These are phyloP conservation scores for Pteropus alecto DNA, from an alignment of 2,113 vertebrate species.

Conservation along the genomic window DNA sequence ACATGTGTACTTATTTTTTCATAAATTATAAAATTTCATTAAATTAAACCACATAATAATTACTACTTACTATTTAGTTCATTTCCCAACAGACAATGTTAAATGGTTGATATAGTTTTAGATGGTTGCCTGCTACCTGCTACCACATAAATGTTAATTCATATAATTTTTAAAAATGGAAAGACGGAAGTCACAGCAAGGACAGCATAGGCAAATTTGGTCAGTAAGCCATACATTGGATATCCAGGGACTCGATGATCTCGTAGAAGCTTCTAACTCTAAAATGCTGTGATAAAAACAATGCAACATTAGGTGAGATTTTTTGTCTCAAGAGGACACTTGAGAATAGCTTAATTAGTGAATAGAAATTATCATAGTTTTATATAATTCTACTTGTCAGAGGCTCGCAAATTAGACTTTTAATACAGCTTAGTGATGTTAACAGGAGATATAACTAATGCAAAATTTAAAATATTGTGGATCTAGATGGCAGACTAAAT, in stretches of 20 bases:
- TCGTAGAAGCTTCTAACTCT: neutral
- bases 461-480: neutral
- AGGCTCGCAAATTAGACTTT: conserved; percentile 56
- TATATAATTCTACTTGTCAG: conserved; percentile 44
- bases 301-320: neutral
- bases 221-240: neutral
- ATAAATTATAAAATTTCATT: neutral
- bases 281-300: conserved; percentile 12
- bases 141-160: neutral
- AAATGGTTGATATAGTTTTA: neutral
- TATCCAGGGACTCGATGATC: neutral
- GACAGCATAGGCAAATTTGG: neutral
- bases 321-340: conserved; percentile 9
- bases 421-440: neutral
- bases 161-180: neutral
- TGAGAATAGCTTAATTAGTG: conserved; percentile 56
- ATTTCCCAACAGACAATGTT: neutral
- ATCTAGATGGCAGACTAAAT: neutral
- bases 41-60: neutral
- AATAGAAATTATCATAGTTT: conserved; percentile 51
- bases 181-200: neutral
- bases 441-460: conserved; percentile 2
- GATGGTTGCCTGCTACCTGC: neutral
- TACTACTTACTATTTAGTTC: conserved; percentile 13
- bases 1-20: neutral